Percentiles rank a stretch among this genome's conserved stretches.
Conservation (phyloP, 2,113 vertebrate species). For the Corydoras sp. region DNA sequence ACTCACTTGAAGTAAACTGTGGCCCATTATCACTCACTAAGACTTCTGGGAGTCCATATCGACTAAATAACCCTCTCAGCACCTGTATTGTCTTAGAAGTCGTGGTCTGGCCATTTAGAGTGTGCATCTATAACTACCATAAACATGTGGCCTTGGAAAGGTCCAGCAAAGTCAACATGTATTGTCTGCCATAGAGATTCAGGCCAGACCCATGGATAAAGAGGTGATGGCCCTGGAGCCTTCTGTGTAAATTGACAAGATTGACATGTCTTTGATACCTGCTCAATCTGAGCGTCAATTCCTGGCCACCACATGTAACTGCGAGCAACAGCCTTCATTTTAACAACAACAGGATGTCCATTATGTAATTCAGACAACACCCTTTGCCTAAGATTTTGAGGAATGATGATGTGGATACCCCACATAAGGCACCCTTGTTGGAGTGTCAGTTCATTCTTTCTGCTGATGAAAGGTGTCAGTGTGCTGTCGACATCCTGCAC, state of each 20-base stretch:
- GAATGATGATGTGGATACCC: too few relatives aligned
- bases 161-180: constrained; percentile 25
- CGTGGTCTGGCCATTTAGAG: constrained; percentile 17
- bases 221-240: not conserved
- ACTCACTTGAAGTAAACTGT: not conserved
- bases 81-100: not conserved
- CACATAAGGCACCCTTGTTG: too few relatives aligned
- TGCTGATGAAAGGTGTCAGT: not conserved
- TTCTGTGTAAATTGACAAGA: not conserved
- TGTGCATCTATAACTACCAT: constrained; percentile 13
- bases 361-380: not conserved
- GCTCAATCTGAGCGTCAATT: not conserved
- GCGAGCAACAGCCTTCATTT: not conserved
- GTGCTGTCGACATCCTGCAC: too few relatives aligned
- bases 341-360: not conserved
- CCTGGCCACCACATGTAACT: constrained; percentile 6
- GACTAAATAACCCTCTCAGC: not conserved
- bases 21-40: not conserved
- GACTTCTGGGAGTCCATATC: not conserved
- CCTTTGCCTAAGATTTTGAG: too few relatives aligned
- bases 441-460: not conserved
- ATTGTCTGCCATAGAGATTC: constrained; percentile 14
- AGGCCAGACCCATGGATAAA: not conserved
- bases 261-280: not conserved
- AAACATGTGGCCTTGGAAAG: constrained; percentile 8